Conservation (phyloP, 2,113 vertebrate genomes). For the Passer montanus region DNA sequence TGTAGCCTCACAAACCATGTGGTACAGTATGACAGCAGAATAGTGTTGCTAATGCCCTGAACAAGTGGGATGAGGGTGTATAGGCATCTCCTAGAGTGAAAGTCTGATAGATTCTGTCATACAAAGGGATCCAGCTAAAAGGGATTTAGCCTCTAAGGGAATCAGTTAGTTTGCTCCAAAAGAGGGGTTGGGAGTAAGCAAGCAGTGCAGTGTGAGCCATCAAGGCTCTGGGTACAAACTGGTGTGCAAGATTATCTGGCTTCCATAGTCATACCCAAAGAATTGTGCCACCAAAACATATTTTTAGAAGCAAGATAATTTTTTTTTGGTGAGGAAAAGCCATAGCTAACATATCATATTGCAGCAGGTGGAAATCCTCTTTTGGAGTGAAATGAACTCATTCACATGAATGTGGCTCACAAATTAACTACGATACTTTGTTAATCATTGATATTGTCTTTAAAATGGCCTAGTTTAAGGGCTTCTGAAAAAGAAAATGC, state of each 20-base stretch:
- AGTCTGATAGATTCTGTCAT: not conserved
- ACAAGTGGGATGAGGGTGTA: not conserved
- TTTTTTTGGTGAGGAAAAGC: not conserved
- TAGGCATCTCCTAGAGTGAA: not conserved
- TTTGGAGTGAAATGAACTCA: not conserved
- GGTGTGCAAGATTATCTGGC: not conserved
- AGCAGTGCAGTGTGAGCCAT: not conserved
- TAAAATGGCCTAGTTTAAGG: not conserved
- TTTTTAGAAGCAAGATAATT: not conserved
- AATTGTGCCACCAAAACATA: not conserved
- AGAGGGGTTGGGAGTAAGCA: rapidly evolving
- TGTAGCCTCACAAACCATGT: not conserved
- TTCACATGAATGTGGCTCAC: not conserved
- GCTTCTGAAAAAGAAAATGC: not conserved
- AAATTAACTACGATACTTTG: not conserved
- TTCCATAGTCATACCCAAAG: not conserved
- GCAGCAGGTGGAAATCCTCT: not conserved
- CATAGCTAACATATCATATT: not conserved
- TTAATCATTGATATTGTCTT: not conserved
- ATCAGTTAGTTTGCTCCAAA: not conserved
- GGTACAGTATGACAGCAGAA: not conserved
- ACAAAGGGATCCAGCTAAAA: not conserved
- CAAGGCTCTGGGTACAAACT: not conserved
- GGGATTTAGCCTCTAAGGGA: not conserved
- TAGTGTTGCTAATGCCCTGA: not conserved